Percentiles rank a stretch among this genome's conserved stretches.
Conservation (phyloP, 2,888 invertebrate species). For the Tipula unca region DNA sequence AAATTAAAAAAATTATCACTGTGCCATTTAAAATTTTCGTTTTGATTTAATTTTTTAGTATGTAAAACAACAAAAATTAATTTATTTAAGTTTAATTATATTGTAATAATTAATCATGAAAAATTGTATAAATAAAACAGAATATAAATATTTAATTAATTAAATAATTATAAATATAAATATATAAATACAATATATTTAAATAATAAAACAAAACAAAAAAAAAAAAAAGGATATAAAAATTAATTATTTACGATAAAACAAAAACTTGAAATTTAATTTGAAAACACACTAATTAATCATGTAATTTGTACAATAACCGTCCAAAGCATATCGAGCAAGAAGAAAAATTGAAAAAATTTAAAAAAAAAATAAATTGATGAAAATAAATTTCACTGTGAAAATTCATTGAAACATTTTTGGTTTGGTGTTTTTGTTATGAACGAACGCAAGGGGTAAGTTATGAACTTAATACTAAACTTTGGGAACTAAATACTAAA, state of each 20-base stretch:
- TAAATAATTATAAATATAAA: background rate
- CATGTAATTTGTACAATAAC: slow-evolving; percentile 18
- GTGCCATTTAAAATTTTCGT: background rate
- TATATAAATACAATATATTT: background rate
- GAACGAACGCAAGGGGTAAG: background rate
- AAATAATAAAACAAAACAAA: too few relatives aligned
- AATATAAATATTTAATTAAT: background rate
- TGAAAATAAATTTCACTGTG: background rate
- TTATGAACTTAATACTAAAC: too few relatives aligned
- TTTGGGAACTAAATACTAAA: too few relatives aligned
- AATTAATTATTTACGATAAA: background rate
- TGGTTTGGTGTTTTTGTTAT: background rate
- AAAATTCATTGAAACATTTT: background rate
- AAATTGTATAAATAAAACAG: background rate
- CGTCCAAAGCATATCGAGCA: slow-evolving; percentile 20
- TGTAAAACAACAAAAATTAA: background rate
- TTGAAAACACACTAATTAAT: background rate
- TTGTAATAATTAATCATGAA: background rate
- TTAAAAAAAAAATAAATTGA: background rate
- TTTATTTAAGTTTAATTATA: slow-evolving; percentile 2
- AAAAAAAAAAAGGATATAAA: background rate
- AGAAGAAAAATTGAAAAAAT: slow-evolving; percentile 1
- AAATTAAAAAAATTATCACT: background rate
- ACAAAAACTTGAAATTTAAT: slow-evolving; percentile 1
- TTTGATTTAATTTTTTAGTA: background rate